phyloP scores from a whole-genome alignment of 2,888 invertebrate species.

The Tipula unca region DNA sequence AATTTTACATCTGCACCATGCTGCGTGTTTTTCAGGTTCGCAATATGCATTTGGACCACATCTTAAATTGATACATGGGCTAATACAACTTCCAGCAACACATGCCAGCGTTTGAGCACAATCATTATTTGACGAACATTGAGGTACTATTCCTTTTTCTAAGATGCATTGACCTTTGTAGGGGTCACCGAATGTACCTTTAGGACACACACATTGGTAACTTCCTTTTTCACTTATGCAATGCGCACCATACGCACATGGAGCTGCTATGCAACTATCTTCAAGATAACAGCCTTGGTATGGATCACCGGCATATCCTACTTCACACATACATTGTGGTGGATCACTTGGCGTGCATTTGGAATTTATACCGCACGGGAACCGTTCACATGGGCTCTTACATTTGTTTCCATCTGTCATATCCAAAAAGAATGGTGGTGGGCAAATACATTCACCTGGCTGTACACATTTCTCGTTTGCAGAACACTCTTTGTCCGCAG shows the following conservation, averaged over 20 bases:
- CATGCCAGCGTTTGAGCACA: constrained; percentile 77
- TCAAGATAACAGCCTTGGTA: constrained; percentile 75
- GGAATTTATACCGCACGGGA: constrained; percentile 82
- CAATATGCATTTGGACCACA: constrained; percentile 82
- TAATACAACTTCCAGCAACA: constrained; percentile 66
- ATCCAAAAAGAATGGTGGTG: constrained; percentile 83
- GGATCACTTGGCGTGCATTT: constrained; percentile 85
- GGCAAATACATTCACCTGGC: constrained; percentile 85
- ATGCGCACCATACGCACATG: constrained; percentile 81
- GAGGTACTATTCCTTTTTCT: constrained; percentile 48
- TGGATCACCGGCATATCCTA: constrained; percentile 80
- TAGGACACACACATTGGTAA: constrained; percentile 77
- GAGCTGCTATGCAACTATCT: constrained; percentile 75
- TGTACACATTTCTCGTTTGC: constrained; percentile 84
- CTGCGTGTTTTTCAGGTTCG: constrained; percentile 78
- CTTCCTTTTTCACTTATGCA: constrained; percentile 82
- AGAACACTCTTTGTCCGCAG: constrained; percentile 73
- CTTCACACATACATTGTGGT: constrained; percentile 79
- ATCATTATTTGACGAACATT: constrained; percentile 63
- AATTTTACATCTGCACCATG: constrained; percentile 79
- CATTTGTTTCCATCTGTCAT: constrained; percentile 74
- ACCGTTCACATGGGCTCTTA: constrained; percentile 86
- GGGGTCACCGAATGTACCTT: constrained; percentile 74
- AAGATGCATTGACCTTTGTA: constrained; percentile 72
- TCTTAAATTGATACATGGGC: constrained; percentile 67